A percentile compares a stretch with the other conserved stretches of the same genome.
Conservation (phyloP, 2,113 vertebrate species). For the Pituophis catenifer region DNA sequence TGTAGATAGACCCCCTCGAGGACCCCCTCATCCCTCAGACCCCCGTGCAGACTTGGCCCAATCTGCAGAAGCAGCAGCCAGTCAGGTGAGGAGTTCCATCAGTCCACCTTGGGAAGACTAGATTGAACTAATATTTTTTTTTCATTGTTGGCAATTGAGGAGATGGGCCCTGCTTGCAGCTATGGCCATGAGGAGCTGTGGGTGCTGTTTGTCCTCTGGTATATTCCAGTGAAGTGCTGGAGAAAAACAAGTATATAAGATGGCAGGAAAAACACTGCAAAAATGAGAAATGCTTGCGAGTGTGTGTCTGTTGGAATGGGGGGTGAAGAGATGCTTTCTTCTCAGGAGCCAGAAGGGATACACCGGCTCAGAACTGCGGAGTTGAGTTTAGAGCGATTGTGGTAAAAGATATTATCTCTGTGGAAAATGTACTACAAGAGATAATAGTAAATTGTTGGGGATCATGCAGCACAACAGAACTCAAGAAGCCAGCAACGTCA, state of each 20-base stretch:
- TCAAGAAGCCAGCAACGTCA: not conserved
- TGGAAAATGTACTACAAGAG: not conserved
- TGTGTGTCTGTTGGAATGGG: not conserved
- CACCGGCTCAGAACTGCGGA: not conserved
- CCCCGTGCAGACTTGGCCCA: constrained; percentile 61
- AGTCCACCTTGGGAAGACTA: not conserved
- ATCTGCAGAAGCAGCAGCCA: constrained; percentile 80
- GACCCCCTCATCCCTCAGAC: constrained; percentile 67
- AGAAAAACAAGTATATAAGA: not conserved
- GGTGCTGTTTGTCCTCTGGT: not conserved
- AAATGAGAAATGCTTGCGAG: not conserved
- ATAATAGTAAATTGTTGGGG: not conserved
- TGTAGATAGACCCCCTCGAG: constrained; percentile 87
- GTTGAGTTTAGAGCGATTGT: not conserved
- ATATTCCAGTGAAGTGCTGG: not conserved
- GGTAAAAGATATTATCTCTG: not conserved
- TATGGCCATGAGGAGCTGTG: not conserved
- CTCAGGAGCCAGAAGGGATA: not conserved
- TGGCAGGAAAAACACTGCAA: not conserved
- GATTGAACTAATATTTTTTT: not conserved
- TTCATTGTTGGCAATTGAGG: not conserved
- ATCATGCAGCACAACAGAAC: not conserved
- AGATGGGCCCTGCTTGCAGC: not conserved
- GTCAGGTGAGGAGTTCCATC: constrained; percentile 84
- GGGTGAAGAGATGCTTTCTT: no score